Evolutionary conservation across 2,113 vertebrate species (phyloP), one percentile per base, ranked within the genome.

Genomic region (Hippocampus comes): DNA sequence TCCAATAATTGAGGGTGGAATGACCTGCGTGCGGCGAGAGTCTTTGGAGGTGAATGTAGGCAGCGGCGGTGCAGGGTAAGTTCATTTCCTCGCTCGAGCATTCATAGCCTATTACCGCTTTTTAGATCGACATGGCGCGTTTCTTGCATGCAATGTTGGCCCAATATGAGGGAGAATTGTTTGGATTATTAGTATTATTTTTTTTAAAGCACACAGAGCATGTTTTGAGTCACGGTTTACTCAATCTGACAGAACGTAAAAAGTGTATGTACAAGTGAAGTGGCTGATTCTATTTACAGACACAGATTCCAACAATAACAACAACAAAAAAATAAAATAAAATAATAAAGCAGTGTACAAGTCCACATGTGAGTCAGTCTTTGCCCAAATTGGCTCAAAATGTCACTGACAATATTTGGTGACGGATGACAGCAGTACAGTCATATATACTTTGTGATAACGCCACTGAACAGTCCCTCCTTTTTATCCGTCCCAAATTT

Each of bases 181-280:
- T 49, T 63, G 12, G 21, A 25, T 48, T 41, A 66, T 41, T 51
- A 41, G 60, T 34, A 34, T 34, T 34, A 5, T 68, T 57, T n/a
- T 53, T 42, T 72, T 72, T 48, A 42, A 20, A 92, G 88, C 71
- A 93, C 87, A 78, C 89, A 84, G 92, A 92, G 83, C 90, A 92
- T 85, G 87, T 86, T 93, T 90, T 79, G 90, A 92, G 90, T 89
- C 89, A 94, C 94, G 93, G 81, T 98, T 97, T 98, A 98, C 95
- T 97, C 95, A 95, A 93, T 97, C 95, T 97, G 95, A 94, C 95
- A 97, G 98, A 92, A 89, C 96, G 98, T 98, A 99, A 95, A 99
- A 99, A 97, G 95, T 96, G 94, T 98, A 94, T 91, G 81, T 97
- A 99, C 96, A 99, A 93, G 96, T 96, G 94, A 96, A 96, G 95